Evolutionary conservation across 1,140 invertebrate genomes (phyloP).

Genomic region (Meloidogyne chitwoodi): DNA sequence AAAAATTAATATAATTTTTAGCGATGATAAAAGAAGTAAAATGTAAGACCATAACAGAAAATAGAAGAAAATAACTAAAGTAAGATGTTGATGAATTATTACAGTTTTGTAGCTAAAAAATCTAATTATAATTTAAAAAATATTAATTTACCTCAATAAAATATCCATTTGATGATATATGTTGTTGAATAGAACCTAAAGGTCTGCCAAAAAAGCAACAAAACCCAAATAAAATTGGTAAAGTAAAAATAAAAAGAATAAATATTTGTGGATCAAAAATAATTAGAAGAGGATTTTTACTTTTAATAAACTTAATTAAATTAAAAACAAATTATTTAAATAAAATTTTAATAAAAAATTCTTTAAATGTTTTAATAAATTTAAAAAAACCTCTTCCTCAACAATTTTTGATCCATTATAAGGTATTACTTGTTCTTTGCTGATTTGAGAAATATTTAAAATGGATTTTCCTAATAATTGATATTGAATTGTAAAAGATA

Average conservation of each 20-base stretch:
- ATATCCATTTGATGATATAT: neutral
- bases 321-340: neutral
- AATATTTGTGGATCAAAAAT: neutral
- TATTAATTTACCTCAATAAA: neutral
- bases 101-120: neutral
- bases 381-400: neutral
- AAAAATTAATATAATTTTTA: neutral
- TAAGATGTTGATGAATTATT: neutral
- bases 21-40: neutral
- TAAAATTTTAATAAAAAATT: neutral
- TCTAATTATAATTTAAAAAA: neutral
- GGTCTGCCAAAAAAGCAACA: conserved; percentile 15
- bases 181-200: neutral
- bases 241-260: neutral
- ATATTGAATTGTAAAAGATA: neutral
- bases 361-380: neutral
- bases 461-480: neutral
- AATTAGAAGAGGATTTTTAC: neutral
- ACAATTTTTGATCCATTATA: neutral
- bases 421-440: neutral
- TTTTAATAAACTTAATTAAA: neutral
- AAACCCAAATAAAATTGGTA: conserved; percentile 20
- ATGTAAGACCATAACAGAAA: conserved; percentile 2
- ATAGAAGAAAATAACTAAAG: neutral
- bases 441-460: neutral